Evolutionary conservation across 2,797 vertebrate species (phyloP).

Genomic region (Melanotaenia boesemani): DNA sequence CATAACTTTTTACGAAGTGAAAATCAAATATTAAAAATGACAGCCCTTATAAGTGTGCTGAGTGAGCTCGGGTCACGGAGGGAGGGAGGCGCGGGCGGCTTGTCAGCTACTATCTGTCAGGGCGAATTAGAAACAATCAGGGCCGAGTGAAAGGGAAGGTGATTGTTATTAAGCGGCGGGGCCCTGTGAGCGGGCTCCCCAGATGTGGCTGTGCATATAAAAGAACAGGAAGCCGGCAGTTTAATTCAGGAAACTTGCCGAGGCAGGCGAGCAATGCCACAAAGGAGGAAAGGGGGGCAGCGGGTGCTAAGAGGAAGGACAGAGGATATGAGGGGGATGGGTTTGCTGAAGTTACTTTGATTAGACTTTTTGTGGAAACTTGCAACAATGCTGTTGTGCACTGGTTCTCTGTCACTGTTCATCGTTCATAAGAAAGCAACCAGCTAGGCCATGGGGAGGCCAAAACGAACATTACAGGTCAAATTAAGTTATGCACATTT

Average conservation of each 20-base stretch:
- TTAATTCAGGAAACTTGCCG: conserved; percentile 96
- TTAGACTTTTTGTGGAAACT: conserved; percentile 81
- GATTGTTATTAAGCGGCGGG: conserved; percentile 99
- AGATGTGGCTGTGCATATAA: conserved; percentile 99
- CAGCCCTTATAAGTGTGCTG: conserved; percentile 99
- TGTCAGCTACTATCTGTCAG: conserved; percentile 99
- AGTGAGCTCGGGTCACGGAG: conserved; percentile 99
- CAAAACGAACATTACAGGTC: conserved; percentile 74
- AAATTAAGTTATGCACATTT: conserved; percentile 77
- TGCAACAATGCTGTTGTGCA: conserved; percentile 75
- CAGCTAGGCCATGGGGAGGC: conserved; percentile 82
- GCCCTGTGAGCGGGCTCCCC: conserved; percentile 95
- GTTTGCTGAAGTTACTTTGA: conserved; percentile 98
- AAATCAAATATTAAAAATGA: conserved; percentile 99
- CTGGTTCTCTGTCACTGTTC: conserved; percentile 56
- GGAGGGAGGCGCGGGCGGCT: conserved; percentile 98
- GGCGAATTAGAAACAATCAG: conserved; percentile 99
- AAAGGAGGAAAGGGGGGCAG: conserved; percentile 83
- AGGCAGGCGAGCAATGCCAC: conserved; percentile 85
- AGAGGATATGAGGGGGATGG: conserved; percentile 71
- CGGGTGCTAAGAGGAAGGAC: conserved; percentile 14
- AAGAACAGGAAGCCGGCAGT: conserved; percentile 99
- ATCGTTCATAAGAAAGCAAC: conserved; percentile 58
- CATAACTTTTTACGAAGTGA: conserved; percentile 99
- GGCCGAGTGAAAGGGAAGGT: conserved; percentile 99